Evolutionary conservation across 2,113 vertebrate genomes (phyloP), one percentile per base, ranked within the genome.

Genomic region (Nycticryphes semicollaris): DNA sequence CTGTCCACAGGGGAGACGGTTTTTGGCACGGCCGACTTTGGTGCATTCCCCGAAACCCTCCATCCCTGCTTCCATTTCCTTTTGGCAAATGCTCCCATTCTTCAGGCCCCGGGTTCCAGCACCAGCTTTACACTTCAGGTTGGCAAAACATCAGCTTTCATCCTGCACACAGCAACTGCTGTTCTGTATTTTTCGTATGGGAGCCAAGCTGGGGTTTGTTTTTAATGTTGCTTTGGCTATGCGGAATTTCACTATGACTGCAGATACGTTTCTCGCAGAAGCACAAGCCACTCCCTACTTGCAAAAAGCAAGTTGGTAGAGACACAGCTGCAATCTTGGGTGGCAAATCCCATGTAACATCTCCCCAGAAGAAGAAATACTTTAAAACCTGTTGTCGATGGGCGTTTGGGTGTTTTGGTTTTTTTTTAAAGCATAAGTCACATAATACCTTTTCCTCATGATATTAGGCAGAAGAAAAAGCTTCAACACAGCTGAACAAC

Each of bases 21-120:
- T 81, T 94, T 90, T 96, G 96, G 95, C 96, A 91, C 15, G 6
- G 56, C 19, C 0, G 3, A 43, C 22, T 39, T 48, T 28, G 54
- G 89, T 93, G 89, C 94, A 94, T 90, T 97, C 97, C 93, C 96
- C 18, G 39, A 96, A 97, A 97, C 89, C 94, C 91, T 97, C 89
- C 91, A 96, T 93, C 93, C 89, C 94, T 91, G 80, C 94, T 97
- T 97, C 92, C 95, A 97, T 96, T 97, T 97, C 94, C 95, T 97
- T 95, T 96, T 96, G 96, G 96, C 97, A 97, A 95, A 93, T 74
- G 2, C 81, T 89, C 60, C 92, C 94, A 93, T 97, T 96, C 89
- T 95, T 96, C 90, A 87, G 87, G 92, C 89, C 91, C 63, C 70
- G 83, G 83, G 95, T 96, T 96, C 96, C 96, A 95, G 91, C 96